Base-by-base conservation (phyloP, 2,888 invertebrate genomes). In the Clivina fossor region DNA sequence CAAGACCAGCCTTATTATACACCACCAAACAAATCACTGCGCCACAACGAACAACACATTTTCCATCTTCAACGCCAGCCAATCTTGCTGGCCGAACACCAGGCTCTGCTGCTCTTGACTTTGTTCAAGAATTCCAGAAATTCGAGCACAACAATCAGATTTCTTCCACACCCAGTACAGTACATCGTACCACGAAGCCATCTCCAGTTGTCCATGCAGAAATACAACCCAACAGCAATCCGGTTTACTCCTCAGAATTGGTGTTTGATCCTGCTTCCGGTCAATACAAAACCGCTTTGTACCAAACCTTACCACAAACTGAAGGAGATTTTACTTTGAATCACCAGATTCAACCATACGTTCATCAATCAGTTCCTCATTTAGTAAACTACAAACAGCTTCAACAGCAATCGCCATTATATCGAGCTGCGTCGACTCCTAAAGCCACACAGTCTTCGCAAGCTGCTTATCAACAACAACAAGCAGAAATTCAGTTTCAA, bases 191-290 rank as follows among this genome's bases (percentile, higher is more conserved):
- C 2, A 69, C 76, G 1, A 77, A 76, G 62, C 65, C 74, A 30
- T 72, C 68, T 13, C 68, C 74, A 19, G 72, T 78, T 33, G 66
- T 68, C 19, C 57, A 57, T 22, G 46, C 59, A n/a, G 18, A 50
- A n/a, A 57, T 65, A 51, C 58, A 58, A 47, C 57, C 64, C 19
- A 77, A 79, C 24, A 77, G 78, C 48, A 80, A 83, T 62, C 86
- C 87, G 56, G 79, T 88, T 51, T 90, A 89, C 72, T 86, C 87
- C 44, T 87, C 88, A 16, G 88, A 89, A 68, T 75, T 90, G 22
- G 80, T 89, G 0, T 90, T 80, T 71, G 89, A 90, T 71, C 89
- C 88, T 15, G 71, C 81, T 24, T 84, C 85, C 63, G 89, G 89
- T 43, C 84, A 85, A 65, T 90, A 90, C 77, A 85, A 88, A 67